Evolutionary conservation across 2,888 invertebrate species (phyloP).

Genomic region (Timandra comae): DNA sequence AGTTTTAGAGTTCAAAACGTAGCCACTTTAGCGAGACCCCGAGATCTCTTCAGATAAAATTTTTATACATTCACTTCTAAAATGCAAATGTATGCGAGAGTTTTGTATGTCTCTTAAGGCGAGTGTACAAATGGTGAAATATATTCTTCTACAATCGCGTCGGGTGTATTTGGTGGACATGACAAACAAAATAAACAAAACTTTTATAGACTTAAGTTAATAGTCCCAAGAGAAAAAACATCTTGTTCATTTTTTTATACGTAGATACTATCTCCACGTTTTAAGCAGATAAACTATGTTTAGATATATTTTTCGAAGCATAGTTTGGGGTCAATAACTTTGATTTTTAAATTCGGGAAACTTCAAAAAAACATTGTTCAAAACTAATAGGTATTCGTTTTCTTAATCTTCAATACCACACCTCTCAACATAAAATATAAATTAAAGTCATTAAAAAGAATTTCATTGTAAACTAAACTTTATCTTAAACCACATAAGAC

Average conservation of each 20-base stretch:
- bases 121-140: background rate
- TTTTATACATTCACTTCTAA: conserved; percentile 15
- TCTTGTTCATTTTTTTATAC: background rate
- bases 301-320: too few species aligned
- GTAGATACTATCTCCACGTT: background rate
- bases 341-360: too few species aligned
- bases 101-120: conserved; percentile 1
- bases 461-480: too few species aligned
- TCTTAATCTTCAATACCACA: too few species aligned
- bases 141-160: background rate
- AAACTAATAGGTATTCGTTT: too few species aligned
- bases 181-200: background rate
- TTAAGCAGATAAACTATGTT: too few species aligned
- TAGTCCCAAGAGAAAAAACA: background rate
- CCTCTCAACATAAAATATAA: too few species aligned
- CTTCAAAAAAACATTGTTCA: too few species aligned
- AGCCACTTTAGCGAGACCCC: conserved; percentile 1
- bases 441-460: too few species aligned
- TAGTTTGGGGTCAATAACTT: too few species aligned
- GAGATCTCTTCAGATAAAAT: conserved; percentile 13
- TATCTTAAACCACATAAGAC: too few species aligned
- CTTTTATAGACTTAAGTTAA: background rate
- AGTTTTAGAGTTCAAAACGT: conserved; percentile 7
- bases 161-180: too few species aligned
- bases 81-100: conserved; percentile 18